Evolutionary conservation across 2,797 vertebrate genomes (phyloP).

Genomic region (Avahi laniger): DNA sequence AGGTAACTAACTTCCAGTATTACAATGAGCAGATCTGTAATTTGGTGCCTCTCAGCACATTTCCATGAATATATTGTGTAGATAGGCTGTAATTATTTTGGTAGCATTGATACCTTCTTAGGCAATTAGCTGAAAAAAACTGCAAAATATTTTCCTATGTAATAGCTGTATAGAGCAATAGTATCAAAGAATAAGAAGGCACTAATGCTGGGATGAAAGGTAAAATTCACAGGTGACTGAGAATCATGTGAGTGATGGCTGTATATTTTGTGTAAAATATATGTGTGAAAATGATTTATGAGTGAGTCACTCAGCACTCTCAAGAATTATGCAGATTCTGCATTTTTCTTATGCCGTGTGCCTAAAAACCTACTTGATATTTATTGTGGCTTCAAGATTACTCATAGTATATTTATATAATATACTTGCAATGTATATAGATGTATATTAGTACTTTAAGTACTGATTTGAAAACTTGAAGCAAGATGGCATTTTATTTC

Average conservation of each 20-base stretch:
- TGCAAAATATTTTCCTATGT: constrained; percentile 88
- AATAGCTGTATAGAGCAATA: constrained; percentile 85
- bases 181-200: constrained; percentile 81
- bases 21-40: constrained; percentile 68
- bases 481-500: constrained; percentile 84
- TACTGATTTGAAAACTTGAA: constrained; percentile 83
- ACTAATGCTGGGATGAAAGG: constrained; percentile 71
- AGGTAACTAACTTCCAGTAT: constrained; percentile 69
- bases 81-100: constrained; percentile 85
- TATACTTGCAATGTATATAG: constrained; percentile 87
- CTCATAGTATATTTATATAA: constrained; percentile 89
- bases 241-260: constrained; percentile 77
- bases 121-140: constrained; percentile 81
- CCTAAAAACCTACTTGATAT: constrained; percentile 86
- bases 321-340: constrained; percentile 85
- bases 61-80: constrained; percentile 81
- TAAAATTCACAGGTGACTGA: constrained; percentile 71
- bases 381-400: constrained; percentile 88
- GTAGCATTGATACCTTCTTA: constrained; percentile 83
- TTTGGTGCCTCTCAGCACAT: constrained; percentile 74
- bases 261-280: constrained; percentile 86
- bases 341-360: constrained; percentile 87
- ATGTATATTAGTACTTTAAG: constrained; percentile 85
- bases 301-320: constrained; percentile 83
- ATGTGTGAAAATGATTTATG: constrained; percentile 83